Evolutionary conservation across 1,140 invertebrate species (phyloP).

Genomic region (Drosophila ercepeae): DNA sequence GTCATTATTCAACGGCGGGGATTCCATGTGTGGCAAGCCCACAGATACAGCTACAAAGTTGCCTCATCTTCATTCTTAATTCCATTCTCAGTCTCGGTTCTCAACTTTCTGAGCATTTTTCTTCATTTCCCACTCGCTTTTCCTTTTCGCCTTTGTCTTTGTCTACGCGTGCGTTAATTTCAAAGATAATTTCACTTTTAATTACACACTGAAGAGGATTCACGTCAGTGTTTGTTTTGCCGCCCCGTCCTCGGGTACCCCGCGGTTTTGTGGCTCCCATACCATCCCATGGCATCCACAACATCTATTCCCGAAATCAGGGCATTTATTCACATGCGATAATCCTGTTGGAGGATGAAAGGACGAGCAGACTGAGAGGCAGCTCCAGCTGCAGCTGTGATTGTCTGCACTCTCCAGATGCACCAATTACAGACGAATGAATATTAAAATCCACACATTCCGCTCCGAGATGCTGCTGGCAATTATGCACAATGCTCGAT

Average conservation of each 20-base stretch:
- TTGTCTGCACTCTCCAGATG: slow-evolving; percentile 15
- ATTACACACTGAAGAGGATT: slow-evolving; percentile 55
- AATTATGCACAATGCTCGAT: slow-evolving; percentile 36
- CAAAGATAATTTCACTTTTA: slow-evolving; percentile 76
- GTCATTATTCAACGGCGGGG: slow-evolving; percentile 81
- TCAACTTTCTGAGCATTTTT: slow-evolving; percentile 30
- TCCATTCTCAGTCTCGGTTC: slow-evolving; percentile 12
- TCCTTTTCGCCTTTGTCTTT: slow-evolving; percentile 33
- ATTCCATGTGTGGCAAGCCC: slow-evolving; percentile 35
- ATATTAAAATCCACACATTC: slow-evolving; percentile 69
- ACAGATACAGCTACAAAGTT: slow-evolving; percentile 7
- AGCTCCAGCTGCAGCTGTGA: slow-evolving; percentile 10
- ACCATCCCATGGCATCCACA: background rate
- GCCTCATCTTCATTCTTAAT: slow-evolving; percentile 42
- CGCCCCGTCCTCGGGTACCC: background rate
- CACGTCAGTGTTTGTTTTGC: slow-evolving; percentile 6
- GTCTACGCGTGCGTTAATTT: slow-evolving; percentile 66
- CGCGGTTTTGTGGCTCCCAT: background rate
- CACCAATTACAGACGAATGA: slow-evolving; percentile 77
- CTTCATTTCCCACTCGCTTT: slow-evolving; percentile 24
- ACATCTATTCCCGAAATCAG: slow-evolving; percentile 42
- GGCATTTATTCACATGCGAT: slow-evolving; percentile 59
- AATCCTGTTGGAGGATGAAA: slow-evolving; percentile 30
- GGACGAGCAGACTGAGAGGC: background rate
- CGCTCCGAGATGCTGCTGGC: slow-evolving; percentile 16